Evolutionary conservation across 2,888 invertebrate genomes (phyloP), one percentile per base, ranked within the genome.

Genomic region (Uloborus plumipes): DNA sequence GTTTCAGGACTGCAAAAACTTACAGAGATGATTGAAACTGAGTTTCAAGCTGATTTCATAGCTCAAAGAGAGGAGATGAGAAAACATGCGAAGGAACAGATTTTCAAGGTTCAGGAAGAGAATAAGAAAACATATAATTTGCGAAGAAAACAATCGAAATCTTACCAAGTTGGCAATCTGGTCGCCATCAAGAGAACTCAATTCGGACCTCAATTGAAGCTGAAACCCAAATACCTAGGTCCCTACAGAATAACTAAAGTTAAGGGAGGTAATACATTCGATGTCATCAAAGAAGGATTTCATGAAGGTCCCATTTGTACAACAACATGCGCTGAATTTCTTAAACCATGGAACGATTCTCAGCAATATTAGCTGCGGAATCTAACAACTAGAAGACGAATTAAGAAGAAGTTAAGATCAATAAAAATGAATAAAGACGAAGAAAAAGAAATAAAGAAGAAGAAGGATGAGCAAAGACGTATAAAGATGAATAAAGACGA

Each of bases 171-270:
- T 59, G 18, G 18, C 20, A 1, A 59, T 22, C 1, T 59, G 20
- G 59, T 59, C 14, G 20, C 59, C 14, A 59, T 59, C 22, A 59
- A 59, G 18, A 59, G 59, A 20, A 59, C 59, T 13, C 59, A 59
- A 59, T 59, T 59, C 1, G 20, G 59, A 59, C 22, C 22, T 20
- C 59, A 59, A 16, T 0, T 59, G 13, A 59, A 59, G 13, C 20
- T 59, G 9, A 59, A 16, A 20, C 14, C 59, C 7, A 59, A 59
- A 0, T 59, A 20, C 20, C 22, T 59, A 14, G 59, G 22, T 9
- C 59, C 20, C 3, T 59, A 59, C 22, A 16, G 20, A 22, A 11
- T 14, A 6, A 20, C 59, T 6, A 59, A 59, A 4, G 4, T 59
- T 3, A 20, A 20, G 13, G n/a, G 18, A 20, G 22, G 13, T 0